Conservation (phyloP, 1,140 invertebrate species). For the Vanessa tameamea region DNA sequence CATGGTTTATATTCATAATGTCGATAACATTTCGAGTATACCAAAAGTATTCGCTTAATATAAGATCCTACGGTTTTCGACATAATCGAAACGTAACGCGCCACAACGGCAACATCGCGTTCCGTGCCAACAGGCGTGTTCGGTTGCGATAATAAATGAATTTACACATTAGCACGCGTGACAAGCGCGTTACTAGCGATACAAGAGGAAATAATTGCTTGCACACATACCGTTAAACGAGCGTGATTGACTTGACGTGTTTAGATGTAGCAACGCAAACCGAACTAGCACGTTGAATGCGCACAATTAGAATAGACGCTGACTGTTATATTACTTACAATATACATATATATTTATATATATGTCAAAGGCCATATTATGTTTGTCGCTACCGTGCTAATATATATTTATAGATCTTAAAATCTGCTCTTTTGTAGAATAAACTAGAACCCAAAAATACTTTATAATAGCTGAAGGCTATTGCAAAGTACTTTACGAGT, state of each 20-base stretch:
- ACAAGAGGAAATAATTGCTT: slow-evolving; percentile 9
- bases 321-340: no score
- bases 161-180: slow-evolving; percentile 6
- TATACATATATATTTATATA: no score
- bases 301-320: no score
- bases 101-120: not conserved
- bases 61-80: not conserved
- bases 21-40: not conserved
- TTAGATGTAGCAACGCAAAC: not conserved
- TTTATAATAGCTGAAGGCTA: no score
- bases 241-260: not conserved
- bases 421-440: no score
- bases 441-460: no score
- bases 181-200: slow-evolving; percentile 4
- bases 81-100: not conserved
- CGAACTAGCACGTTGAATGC: not conserved
- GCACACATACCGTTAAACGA: not conserved
- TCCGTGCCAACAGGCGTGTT: not conserved
- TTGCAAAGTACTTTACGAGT: no score
- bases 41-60: not conserved
- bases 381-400: no score
- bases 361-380: no score
- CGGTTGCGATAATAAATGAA: slow-evolving; percentile 1
- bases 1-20: no score
- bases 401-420: no score